These are phyloP conservation scores for Theristicus caerulescens DNA, from an alignment of 2,113 vertebrate species.

Conservation along the genomic window DNA sequence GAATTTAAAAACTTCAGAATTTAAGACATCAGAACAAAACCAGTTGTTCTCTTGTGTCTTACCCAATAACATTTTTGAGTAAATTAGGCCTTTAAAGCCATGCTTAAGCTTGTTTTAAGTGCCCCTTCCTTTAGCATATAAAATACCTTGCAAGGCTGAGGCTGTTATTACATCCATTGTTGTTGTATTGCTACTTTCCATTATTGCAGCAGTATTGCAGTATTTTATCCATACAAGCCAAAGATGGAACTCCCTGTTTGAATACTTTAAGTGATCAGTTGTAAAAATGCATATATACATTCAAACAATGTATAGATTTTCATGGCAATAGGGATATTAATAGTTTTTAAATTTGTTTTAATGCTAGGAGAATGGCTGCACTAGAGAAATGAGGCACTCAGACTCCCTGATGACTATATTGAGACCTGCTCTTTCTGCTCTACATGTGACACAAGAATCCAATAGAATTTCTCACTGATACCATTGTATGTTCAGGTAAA, in stretches of 20 bases:
- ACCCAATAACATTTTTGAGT: background rate
- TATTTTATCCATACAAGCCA: background rate
- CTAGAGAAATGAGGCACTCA: background rate
- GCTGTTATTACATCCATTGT: background rate
- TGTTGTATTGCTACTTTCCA: background rate
- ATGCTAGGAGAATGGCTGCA: background rate
- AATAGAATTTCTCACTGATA: background rate
- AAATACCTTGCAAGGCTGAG: background rate
- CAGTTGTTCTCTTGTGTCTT: background rate
- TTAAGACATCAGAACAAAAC: background rate
- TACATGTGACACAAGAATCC: background rate
- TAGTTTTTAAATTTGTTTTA: background rate
- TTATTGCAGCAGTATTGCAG: background rate
- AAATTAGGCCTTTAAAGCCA: background rate
- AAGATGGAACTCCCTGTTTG: background rate
- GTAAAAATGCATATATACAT: background rate
- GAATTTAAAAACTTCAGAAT: background rate
- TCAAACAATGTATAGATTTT: background rate
- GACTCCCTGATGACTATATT: accelerated
- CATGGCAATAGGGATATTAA: background rate
- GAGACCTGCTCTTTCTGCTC: background rate
- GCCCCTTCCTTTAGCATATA: background rate
- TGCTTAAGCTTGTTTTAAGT: background rate
- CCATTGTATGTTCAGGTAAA: background rate
- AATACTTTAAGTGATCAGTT: background rate